Evolutionary conservation across 2,797 vertebrate species (phyloP).

Genomic region (Argentina silus): DNA sequence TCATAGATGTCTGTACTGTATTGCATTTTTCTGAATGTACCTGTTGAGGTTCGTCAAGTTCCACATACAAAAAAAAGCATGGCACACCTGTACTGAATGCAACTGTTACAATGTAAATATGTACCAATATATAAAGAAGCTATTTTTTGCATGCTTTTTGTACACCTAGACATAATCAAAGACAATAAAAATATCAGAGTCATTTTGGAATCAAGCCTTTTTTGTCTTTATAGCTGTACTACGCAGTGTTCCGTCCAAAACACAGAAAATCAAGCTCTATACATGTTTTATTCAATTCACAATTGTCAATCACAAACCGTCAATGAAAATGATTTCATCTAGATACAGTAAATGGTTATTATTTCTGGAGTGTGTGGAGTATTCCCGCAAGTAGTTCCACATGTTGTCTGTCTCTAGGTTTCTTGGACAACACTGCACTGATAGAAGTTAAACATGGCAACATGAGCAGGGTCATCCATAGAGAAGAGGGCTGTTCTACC

Average conservation of each 20-base stretch:
- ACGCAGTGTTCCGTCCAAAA: background rate
- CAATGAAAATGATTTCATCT: conserved; percentile 25
- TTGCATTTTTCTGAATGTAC: conserved; percentile 67
- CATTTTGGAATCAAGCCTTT: conserved; percentile 15
- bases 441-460: background rate
- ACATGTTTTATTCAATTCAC: conserved; percentile 50
- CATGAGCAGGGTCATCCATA: background rate
- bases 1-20: conserved; percentile 51
- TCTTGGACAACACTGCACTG: background rate
- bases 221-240: conserved; percentile 14
- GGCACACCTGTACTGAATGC: conserved; percentile 69
- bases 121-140: conserved; percentile 86
- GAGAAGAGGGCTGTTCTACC: background rate
- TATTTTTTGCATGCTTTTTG: conserved; percentile 96
- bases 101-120: conserved; percentile 87
- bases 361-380: background rate
- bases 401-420: background rate
- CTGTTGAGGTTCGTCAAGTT: conserved; percentile 43
- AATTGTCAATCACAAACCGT: conserved; percentile 31
- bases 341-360: background rate
- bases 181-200: conserved; percentile 72
- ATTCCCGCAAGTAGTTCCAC: conserved; percentile 18
- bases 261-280: conserved; percentile 2
- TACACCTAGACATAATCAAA: conserved; percentile 77
- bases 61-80: conserved; percentile 68